Base-by-base conservation (phyloP, 2,113 vertebrate genomes). In the Lucifuga dentata region DNA sequence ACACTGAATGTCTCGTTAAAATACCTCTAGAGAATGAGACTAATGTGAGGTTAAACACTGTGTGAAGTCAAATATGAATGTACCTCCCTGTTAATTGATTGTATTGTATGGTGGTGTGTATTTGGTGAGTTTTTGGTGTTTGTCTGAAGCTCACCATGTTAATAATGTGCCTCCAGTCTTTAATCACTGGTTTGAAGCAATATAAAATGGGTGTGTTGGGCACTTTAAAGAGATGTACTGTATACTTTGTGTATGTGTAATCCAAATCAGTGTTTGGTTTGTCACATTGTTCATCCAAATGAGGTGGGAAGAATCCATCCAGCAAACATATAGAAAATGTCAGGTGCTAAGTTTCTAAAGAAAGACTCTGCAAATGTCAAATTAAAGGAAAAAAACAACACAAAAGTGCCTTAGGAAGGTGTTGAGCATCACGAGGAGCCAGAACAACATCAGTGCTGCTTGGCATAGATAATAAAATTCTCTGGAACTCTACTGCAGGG, bases 141-240 rank as follows among this genome's bases (percentile, higher is more conserved):
- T 64, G 46, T 41, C 23, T 66, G 52, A 62, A 76, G 68, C 12
- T 63, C 24, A 53, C 13, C 32, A 48, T 59, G 17, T 71, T 46
- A 36, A 52, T 63, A 44, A 77, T 74, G 85, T 88, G 83, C 81
- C 83, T 87, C 75, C 41, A 64, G 70, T 62, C 73, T 65, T 82
- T 38, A 50, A 73, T 73, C 51, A 53, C 44, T 72, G 65, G 74
- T 41, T 72, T 67, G 26, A 78, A 89, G 86, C 85, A 87, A 88
- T 86, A 26, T 57, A 39, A 33, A 40, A 24, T 12, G 3, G 3
- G 45, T 69, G 21, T 73, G 59, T 67, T 20, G 36, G 57, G 48
- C 61, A 80, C 68, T 88, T 77, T 77, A 64, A 68, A 63, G 45
- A 74, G 32, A 61, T 75, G 19, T 76, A 17, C 26, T 29, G 26